A percentile compares a stretch with the other conserved stretches of the same genome.
Evolutionary conservation across 2,797 vertebrate genomes (phyloP).

Genomic region (Lacerta bilineata): DNA sequence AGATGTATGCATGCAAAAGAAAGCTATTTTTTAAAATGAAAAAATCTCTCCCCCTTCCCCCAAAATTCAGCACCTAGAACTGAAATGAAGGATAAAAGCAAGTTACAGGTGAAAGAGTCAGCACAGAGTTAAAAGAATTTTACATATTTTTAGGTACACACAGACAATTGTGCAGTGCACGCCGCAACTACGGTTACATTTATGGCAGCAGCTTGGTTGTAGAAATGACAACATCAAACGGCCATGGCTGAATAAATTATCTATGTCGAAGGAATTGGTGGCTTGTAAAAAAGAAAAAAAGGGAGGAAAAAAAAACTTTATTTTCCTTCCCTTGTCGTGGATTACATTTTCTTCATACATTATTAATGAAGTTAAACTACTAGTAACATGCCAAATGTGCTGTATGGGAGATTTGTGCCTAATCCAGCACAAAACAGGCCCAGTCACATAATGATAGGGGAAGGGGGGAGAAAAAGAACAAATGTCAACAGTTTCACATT

Average conservation of each 20-base stretch:
- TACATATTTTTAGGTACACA: conserved; percentile 1
- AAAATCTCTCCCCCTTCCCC: too few species aligned
- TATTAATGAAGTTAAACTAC: conserved; percentile 99
- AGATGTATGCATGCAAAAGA: neutral
- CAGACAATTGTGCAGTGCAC: neutral
- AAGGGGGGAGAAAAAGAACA: conserved; percentile 91
- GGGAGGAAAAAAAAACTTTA: conserved; percentile 74
- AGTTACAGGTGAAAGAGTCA: neutral
- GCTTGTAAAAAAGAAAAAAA: conserved; percentile 46
- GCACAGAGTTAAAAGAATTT: neutral
- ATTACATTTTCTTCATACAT: conserved; percentile 99
- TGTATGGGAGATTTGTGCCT: conserved; percentile 99
- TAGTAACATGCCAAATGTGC: conserved; percentile 99
- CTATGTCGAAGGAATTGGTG: conserved; percentile 82
- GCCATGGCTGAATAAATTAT: conserved; percentile 81
- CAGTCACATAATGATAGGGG: conserved; percentile 97
- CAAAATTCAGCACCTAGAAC: neutral
- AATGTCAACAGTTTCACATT: conserved; percentile 99
- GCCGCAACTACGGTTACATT: neutral
- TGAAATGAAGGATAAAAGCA: neutral
- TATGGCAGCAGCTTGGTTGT: conserved; percentile 57
- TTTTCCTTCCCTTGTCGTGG: conserved; percentile 85
- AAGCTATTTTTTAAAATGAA: too few species aligned
- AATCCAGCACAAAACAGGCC: conserved; percentile 99
- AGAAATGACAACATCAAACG: conserved; percentile 81